A percentile compares a stretch with the other conserved stretches of the same genome.
These are phyloP conservation scores for Zoanthus gigantus DNA, from an alignment of 92 coral and sea anemone species.

Conservation along the genomic window DNA sequence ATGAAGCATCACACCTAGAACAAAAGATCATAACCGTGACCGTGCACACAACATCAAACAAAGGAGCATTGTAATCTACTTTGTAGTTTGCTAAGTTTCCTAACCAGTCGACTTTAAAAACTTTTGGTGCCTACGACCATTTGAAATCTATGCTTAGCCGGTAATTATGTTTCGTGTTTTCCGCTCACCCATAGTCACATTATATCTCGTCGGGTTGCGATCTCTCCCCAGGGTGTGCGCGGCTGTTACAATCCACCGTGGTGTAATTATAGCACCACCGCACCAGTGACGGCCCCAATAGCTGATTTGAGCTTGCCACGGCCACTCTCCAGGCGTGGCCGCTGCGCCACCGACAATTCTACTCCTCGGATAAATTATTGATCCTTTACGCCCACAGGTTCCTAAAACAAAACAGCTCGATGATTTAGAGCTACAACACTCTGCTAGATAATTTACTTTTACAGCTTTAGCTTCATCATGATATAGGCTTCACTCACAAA, in stretches of 20 bases:
- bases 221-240: constrained; percentile 65
- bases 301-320: constrained; percentile 92
- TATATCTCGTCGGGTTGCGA: constrained; percentile 42
- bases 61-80: too few species aligned
- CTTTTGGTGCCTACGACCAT: too few species aligned
- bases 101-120: too few species aligned
- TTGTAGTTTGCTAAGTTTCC: too few species aligned
- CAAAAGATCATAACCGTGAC: too few species aligned
- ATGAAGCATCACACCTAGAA: too few species aligned
- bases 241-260: constrained; percentile 78
- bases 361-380: constrained; percentile 57
- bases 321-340: constrained; percentile 85
- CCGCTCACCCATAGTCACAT: constrained; percentile 75
- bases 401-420: constrained; percentile 30
- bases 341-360: constrained; percentile 79
- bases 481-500: too few species aligned
- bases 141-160: too few species aligned
- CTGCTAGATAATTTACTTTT: not conserved
- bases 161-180: too few species aligned
- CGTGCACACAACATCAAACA: too few species aligned
- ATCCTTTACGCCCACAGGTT: constrained; percentile 72
- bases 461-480: not conserved
- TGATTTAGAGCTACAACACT: not conserved
- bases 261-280: constrained; percentile 75
- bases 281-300: constrained; percentile 74